A percentile compares a stretch with the other conserved stretches of the same genome.
Evolutionary conservation across 35 echinoderm and acorn worm species (phyloP).

Genomic region (Ptychodera flava): DNA sequence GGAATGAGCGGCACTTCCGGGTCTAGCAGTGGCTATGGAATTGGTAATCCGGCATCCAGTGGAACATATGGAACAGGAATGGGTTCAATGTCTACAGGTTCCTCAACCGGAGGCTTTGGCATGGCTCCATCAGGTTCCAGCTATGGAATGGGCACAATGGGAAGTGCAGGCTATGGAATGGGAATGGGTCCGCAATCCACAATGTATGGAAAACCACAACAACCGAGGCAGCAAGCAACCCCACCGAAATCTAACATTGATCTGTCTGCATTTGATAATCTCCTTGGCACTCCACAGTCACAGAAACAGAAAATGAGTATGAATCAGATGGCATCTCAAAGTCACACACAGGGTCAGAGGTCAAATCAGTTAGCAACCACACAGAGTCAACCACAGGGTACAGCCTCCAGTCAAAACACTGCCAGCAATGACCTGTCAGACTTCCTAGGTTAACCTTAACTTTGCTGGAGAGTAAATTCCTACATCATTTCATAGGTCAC

Average conservation of each 20-base stretch:
- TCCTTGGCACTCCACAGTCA: slow-evolving; percentile 52
- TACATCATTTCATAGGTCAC: too few relatives aligned
- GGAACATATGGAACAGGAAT: slow-evolving; percentile 5
- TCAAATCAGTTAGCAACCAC: too few relatives aligned
- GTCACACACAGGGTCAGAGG: background rate
- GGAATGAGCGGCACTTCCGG: background rate
- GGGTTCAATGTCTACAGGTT: background rate
- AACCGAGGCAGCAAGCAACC: background rate
- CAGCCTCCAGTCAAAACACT: background rate
- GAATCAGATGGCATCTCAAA: slow-evolving; percentile 53
- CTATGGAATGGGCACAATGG: slow-evolving; percentile 8
- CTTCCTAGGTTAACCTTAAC: background rate
- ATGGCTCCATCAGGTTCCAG: background rate
- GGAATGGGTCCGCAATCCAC: background rate
- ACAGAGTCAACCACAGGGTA: background rate
- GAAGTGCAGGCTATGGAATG: background rate
- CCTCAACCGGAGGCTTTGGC: background rate
- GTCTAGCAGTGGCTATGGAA: slow-evolving; percentile 5
- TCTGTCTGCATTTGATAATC: slow-evolving; percentile 73
- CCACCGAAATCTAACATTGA: slow-evolving; percentile 51
- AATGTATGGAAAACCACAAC: slow-evolving; percentile 7
- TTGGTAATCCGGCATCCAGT: background rate
- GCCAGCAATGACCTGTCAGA: background rate
- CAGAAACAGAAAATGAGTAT: slow-evolving; percentile 47
- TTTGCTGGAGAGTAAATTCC: too few relatives aligned